phyloP scores from a whole-genome alignment of 2,113 vertebrate species.

The Lethenteron reissneri region DNA sequence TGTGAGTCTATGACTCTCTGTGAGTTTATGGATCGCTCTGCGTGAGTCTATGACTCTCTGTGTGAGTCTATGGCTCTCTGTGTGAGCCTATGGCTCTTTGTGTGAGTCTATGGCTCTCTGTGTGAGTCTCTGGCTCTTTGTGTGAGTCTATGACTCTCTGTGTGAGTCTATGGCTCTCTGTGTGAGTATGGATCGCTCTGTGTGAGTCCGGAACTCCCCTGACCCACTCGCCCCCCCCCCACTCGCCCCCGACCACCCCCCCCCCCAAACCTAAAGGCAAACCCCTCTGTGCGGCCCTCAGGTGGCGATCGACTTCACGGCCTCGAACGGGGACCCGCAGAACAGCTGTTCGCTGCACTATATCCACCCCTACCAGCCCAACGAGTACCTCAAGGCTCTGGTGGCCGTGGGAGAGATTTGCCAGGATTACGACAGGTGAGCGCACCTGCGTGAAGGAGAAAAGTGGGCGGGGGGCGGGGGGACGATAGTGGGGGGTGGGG shows the following conservation, averaged over 20 bases:
- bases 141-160: too few species aligned
- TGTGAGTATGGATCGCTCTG: too few species aligned
- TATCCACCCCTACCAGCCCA: slow-evolving; percentile 88
- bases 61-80: too few species aligned
- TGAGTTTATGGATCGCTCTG: too few species aligned
- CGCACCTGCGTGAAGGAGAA: slow-evolving; percentile 4
- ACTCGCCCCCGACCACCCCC: background rate
- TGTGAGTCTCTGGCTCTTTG: too few species aligned
- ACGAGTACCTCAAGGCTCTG: slow-evolving; percentile 89
- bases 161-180: too few species aligned
- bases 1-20: too few species aligned
- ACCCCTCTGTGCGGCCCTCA: slow-evolving; percentile 18
- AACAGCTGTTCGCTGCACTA: slow-evolving; percentile 97
- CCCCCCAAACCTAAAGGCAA: background rate
- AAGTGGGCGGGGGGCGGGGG: too few species aligned
- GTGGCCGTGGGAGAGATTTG: slow-evolving; percentile 95
- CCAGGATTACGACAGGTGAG: slow-evolving; percentile 96
- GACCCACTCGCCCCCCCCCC: background rate
- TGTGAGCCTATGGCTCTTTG: too few species aligned
- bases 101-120: too few species aligned
- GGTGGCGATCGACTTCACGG: slow-evolving; percentile 94
- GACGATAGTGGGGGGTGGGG: too few species aligned
- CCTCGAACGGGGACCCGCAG: slow-evolving; percentile 71
- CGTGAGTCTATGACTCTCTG: too few species aligned
- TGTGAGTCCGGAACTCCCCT: background rate